A percentile compares a stretch with the other conserved stretches of the same genome.
These are phyloP conservation scores for Erpobdella octoculata DNA, from an alignment of 2,888 invertebrate genomes.

Conservation along the genomic window DNA sequence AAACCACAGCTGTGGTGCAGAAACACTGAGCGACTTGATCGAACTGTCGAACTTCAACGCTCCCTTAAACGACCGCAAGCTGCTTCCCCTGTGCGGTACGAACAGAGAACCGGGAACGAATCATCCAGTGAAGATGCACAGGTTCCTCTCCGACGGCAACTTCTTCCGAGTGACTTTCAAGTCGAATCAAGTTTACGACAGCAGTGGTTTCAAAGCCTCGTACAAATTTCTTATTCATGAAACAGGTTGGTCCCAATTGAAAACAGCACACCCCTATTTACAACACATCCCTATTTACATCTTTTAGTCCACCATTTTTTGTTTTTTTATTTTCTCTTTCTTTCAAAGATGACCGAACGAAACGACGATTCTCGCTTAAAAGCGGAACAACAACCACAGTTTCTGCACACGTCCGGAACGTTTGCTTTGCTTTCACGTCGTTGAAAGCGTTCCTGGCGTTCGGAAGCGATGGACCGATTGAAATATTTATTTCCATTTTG, in stretches of 20 bases:
- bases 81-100: slow-evolving; percentile 74
- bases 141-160: slow-evolving; percentile 64
- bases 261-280: too few species aligned
- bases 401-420: too few species aligned
- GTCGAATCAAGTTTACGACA: slow-evolving; percentile 86
- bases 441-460: too few species aligned
- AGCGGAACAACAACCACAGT: too few species aligned
- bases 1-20: slow-evolving; percentile 73
- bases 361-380: too few species aligned
- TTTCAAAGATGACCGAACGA: too few species aligned
- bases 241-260: background rate
- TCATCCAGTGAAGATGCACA: background rate
- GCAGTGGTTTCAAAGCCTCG: slow-evolving; percentile 83
- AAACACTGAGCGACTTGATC: slow-evolving; percentile 86
- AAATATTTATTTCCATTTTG: too few species aligned
- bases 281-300: too few species aligned
- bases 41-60: slow-evolving; percentile 84
- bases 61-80: slow-evolving; percentile 74
- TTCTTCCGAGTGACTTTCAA: slow-evolving; percentile 90
- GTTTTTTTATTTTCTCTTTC: too few species aligned
- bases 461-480: too few species aligned
- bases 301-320: too few species aligned
- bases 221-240: slow-evolving; percentile 63
- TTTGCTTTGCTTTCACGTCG: too few species aligned
- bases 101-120: slow-evolving; percentile 30